phyloP scores from a whole-genome alignment of 2,888 invertebrate genomes.

The Steinernema scapterisci region DNA sequence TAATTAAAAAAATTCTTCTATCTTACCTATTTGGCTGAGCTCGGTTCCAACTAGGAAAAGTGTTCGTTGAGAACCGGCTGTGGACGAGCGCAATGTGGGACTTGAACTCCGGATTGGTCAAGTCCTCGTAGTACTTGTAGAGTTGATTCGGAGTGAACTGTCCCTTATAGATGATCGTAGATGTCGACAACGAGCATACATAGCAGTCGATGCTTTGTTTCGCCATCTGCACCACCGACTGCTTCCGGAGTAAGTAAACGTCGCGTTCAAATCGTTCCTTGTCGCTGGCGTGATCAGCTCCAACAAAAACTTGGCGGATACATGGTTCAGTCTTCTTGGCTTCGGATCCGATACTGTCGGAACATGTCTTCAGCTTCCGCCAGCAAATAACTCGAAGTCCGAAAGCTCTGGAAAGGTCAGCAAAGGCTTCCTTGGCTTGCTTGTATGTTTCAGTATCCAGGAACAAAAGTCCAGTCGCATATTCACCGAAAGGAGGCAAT shows the following conservation, averaged over 20 bases:
- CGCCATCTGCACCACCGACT: conserved; percentile 85
- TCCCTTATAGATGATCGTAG: conserved; percentile 94
- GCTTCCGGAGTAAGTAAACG: conserved; percentile 90
- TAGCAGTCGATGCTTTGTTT: conserved; percentile 87
- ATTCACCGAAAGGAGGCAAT: conserved; percentile 84
- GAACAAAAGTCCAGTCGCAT: conserved; percentile 95
- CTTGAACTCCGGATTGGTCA: conserved; percentile 76
- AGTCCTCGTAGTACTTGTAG: conserved; percentile 78
- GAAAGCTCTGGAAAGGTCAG: conserved; percentile 80
- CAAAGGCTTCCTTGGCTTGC: conserved; percentile 75
- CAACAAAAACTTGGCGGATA: conserved; percentile 80
- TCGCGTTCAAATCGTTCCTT: conserved; percentile 71
- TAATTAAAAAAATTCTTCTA: background rate
- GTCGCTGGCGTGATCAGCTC: conserved; percentile 75
- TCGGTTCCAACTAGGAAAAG: conserved; percentile 98
- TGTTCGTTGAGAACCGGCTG: conserved; percentile 97
- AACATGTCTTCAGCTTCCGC: conserved; percentile 90
- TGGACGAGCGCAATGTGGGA: conserved; percentile 95
- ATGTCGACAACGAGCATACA: conserved; percentile 89
- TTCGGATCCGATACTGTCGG: conserved; percentile 83
- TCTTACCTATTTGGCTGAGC: conserved; percentile 75
- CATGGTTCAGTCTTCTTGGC: conserved; percentile 92
- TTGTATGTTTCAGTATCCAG: conserved; percentile 74
- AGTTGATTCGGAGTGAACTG: conserved; percentile 92
- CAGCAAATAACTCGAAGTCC: conserved; percentile 84